A percentile compares a stretch with the other conserved stretches of the same genome.
Evolutionary conservation across 2,113 vertebrate species (phyloP).

Genomic region (Rhinolophus sinicus): DNA sequence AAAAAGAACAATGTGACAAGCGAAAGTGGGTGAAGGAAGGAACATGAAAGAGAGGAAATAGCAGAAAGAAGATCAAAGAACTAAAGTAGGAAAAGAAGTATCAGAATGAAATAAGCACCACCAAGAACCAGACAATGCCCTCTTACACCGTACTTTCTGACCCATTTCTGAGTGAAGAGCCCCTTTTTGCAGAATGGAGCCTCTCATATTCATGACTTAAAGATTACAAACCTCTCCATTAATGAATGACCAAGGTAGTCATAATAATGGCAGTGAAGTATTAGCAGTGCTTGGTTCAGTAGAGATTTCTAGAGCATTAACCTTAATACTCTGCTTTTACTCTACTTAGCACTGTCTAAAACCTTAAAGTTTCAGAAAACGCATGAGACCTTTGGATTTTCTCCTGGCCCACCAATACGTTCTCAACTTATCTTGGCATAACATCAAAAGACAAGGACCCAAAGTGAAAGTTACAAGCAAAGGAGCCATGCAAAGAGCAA

Average conservation of each 20-base stretch:
- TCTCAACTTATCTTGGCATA: constrained; percentile 46
- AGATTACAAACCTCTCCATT: background rate
- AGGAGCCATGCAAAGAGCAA: constrained; percentile 49
- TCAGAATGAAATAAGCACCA: background rate
- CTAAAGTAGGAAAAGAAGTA: background rate
- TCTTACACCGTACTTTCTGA: background rate
- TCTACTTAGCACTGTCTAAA: constrained; percentile 31
- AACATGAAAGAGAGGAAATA: background rate
- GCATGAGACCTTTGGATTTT: constrained; percentile 58
- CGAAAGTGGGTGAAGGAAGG: background rate
- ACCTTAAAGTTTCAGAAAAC: constrained; percentile 60
- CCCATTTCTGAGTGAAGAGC: background rate
- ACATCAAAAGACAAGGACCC: constrained; percentile 46
- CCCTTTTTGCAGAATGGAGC: background rate
- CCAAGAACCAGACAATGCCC: rapidly evolving
- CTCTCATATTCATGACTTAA: no score
- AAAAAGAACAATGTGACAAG: background rate
- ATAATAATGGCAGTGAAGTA: background rate
- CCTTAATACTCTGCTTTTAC: constrained; percentile 34
- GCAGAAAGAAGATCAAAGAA: background rate
- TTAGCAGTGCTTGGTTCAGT: background rate
- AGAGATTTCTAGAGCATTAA: constrained; percentile 19
- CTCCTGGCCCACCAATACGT: constrained; percentile 34
- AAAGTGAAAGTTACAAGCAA: constrained; percentile 46
- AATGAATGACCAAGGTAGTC: background rate